Conservation (phyloP, 1,140 invertebrate species). For the Diorhabda sublineata region DNA sequence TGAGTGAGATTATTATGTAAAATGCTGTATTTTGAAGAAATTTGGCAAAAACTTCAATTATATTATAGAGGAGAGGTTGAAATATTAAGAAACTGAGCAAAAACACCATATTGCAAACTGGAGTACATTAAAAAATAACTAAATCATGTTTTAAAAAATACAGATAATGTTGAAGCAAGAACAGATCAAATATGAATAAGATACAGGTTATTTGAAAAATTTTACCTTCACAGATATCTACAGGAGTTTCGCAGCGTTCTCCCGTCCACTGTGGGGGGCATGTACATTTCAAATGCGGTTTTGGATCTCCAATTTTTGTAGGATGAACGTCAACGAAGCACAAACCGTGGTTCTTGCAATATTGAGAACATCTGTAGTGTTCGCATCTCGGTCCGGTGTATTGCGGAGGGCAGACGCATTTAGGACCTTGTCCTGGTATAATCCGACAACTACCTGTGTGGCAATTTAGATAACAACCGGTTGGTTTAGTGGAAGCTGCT, state of each 20-base stretch:
- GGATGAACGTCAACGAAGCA: slow-evolving; percentile 51
- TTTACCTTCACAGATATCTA: slow-evolving; percentile 49
- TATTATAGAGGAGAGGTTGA: too few species aligned
- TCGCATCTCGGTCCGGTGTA: slow-evolving; percentile 61
- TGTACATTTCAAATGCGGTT: slow-evolving; percentile 51
- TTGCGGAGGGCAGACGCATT: slow-evolving; percentile 57
- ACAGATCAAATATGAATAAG: too few species aligned
- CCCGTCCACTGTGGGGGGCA: slow-evolving; percentile 65
- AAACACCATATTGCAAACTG: too few species aligned
- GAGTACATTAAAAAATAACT: too few species aligned
- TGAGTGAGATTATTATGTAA: too few species aligned
- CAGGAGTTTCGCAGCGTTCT: slow-evolving; percentile 59
- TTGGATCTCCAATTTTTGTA: slow-evolving; percentile 25
- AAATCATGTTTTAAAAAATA: too few species aligned
- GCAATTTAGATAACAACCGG: slow-evolving; percentile 47
- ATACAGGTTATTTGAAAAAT: too few species aligned
- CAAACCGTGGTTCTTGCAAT: slow-evolving; percentile 61
- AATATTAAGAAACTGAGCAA: too few species aligned
- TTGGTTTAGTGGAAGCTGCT: slow-evolving; percentile 17
- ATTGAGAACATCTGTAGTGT: slow-evolving; percentile 59
- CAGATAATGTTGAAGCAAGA: too few species aligned
- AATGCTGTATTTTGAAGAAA: too few species aligned
- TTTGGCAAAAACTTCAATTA: too few species aligned
- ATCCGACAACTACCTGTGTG: slow-evolving; percentile 57
- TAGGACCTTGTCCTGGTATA: slow-evolving; percentile 44